phyloP scores from a whole-genome alignment of 2,113 vertebrate genomes.

The Collichthys lucidus region DNA sequence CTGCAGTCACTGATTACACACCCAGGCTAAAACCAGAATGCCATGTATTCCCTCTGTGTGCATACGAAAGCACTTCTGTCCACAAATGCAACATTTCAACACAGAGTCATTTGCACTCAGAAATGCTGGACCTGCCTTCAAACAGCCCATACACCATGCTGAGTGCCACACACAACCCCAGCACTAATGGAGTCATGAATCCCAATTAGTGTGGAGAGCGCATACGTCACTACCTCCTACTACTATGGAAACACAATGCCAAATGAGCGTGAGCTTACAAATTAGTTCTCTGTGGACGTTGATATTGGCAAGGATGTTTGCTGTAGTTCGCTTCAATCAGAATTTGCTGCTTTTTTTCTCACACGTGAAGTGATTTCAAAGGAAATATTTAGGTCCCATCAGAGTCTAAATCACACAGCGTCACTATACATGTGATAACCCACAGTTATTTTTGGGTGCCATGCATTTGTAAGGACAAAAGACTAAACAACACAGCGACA shows the following conservation, averaged over 20 bases:
- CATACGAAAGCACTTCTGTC: slow-evolving; percentile 6
- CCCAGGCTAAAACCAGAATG: neutral
- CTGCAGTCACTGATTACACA: neutral
- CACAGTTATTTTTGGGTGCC: neutral
- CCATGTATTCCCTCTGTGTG: neutral
- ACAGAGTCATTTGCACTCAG: slow-evolving; percentile 16
- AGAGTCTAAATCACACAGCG: slow-evolving; percentile 4
- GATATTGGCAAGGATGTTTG: slow-evolving; percentile 9
- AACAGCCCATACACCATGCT: neutral
- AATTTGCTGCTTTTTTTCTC: neutral
- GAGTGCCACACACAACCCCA: slow-evolving; percentile 15
- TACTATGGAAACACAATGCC: slow-evolving; percentile 15
- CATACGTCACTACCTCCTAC: slow-evolving; percentile 16
- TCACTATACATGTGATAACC: neutral
- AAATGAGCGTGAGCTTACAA: slow-evolving; percentile 31
- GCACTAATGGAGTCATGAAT: slow-evolving; percentile 52
- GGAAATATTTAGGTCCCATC: neutral
- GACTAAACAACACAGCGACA: neutral
- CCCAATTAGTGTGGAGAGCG: slow-evolving; percentile 32
- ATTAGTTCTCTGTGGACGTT: slow-evolving; percentile 41
- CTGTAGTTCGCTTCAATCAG: slow-evolving; percentile 26
- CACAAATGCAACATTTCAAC: slow-evolving; percentile 27
- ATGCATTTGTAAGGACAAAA: neutral
- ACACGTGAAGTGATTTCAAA: slow-evolving; percentile 12
- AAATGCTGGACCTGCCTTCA: slow-evolving; percentile 32